Evolutionary conservation across 2,797 vertebrate genomes (phyloP).

Genomic region (Pogoniulus pusillus): DNA sequence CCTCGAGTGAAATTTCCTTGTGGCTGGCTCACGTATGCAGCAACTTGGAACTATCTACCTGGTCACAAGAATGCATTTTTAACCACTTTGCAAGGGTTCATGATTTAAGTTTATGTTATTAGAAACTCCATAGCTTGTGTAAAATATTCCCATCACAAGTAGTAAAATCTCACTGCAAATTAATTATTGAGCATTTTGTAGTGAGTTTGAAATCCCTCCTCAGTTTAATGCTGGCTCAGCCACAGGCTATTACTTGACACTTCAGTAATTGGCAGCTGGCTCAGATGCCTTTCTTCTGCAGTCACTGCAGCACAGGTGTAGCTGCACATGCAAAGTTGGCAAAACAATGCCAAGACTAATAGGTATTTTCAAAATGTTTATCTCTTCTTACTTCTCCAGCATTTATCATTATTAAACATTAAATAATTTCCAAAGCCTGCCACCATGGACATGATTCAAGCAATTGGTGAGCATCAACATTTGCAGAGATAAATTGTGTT

Average conservation of each 20-base stretch:
- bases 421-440: not conserved
- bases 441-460: not conserved
- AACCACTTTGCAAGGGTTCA: not conserved
- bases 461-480: not conserved
- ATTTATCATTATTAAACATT: not conserved
- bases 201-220: not conserved
- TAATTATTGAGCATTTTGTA: conserved; percentile 17
- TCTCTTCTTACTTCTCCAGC: not conserved
- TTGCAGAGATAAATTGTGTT: not conserved
- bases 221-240: not conserved
- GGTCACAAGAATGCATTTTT: not conserved
- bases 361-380: not conserved
- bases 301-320: not conserved
- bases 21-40: not conserved
- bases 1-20: not conserved
- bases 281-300: not conserved
- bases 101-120: not conserved
- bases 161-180: not conserved
- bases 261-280: no score
- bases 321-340: not conserved
- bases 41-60: not conserved
- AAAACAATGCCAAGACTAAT: not conserved
- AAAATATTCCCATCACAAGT: not conserved
- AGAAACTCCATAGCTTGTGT: not conserved
- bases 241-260: not conserved